Evolutionary conservation across 2,113 vertebrate species (phyloP).

Genomic region (Upupa epops): DNA sequence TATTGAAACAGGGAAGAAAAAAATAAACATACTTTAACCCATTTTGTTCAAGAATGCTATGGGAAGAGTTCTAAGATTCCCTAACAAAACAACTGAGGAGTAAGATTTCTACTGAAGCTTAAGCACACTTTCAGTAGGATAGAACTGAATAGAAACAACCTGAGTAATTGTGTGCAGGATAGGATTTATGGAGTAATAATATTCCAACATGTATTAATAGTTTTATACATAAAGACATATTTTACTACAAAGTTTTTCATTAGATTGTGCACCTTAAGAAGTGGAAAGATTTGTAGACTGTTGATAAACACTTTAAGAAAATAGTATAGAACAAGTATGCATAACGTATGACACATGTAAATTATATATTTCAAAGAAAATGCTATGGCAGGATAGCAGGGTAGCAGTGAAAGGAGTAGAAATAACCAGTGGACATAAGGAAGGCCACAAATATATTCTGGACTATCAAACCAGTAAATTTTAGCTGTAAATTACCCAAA

Average conservation of each 20-base stretch:
- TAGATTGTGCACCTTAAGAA: not conserved
- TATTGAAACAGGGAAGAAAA: not conserved
- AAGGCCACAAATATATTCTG: not conserved
- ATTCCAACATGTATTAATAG: not conserved
- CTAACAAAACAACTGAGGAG: not conserved
- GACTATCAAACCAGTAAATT: not conserved
- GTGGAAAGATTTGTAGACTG: not conserved
- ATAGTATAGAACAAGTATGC: not conserved
- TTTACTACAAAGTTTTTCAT: not conserved
- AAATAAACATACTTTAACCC: not conserved
- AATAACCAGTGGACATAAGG: not conserved
- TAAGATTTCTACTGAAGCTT: not conserved
- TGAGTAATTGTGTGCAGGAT: not conserved
- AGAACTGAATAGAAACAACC: not conserved
- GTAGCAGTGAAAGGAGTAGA: not conserved
- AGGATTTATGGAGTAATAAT: not conserved
- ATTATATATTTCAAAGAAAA: not conserved
- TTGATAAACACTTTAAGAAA: not conserved
- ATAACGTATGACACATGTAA: not conserved
- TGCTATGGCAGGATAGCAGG: not conserved
- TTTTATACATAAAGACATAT: not conserved
- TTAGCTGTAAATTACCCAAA: not conserved
- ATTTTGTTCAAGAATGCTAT: not conserved
- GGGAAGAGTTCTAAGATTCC: not conserved
- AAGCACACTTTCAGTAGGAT: not conserved